These are phyloP conservation scores for Hyaena hyaena DNA, from an alignment of 2,113 vertebrate species.

Conservation along the genomic window DNA sequence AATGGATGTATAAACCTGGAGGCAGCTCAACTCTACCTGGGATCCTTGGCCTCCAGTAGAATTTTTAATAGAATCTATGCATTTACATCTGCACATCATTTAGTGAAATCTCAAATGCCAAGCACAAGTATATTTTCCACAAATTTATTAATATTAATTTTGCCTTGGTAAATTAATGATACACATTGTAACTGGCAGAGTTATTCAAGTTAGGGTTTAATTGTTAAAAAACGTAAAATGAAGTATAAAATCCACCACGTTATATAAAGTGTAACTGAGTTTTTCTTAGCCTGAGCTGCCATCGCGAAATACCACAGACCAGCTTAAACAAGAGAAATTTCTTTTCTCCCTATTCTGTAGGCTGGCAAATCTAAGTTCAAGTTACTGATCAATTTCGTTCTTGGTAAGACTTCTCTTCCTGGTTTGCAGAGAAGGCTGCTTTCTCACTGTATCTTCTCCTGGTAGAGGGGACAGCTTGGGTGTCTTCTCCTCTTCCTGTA, in stretches of 20 bases:
- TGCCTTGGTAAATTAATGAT: not conserved
- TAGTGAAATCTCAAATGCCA: constrained; percentile 15
- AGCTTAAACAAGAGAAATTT: not conserved
- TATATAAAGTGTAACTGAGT: not conserved
- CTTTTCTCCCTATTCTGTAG: not conserved
- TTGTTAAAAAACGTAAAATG: not conserved
- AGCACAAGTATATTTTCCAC: not conserved
- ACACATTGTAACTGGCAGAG: not conserved
- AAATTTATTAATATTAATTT: constrained; percentile 40
- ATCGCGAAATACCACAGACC: not conserved
- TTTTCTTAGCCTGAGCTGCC: not conserved
- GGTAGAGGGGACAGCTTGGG: not conserved
- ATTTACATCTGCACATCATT: not conserved
- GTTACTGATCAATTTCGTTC: not conserved
- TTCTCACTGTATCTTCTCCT: not conserved
- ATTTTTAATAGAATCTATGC: constrained; percentile 12
- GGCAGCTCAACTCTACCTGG: not conserved
- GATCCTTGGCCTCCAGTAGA: not conserved
- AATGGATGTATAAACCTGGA: not conserved
- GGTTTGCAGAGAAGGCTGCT: not conserved
- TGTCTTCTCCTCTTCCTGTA: not conserved
- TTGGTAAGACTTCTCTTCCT: not conserved
- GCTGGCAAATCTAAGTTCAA: not conserved
- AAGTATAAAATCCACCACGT: not conserved
- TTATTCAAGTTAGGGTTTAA: not conserved